Base-by-base conservation (phyloP, 2,113 vertebrate genomes). In the Tachysurus vachellii region DNA sequence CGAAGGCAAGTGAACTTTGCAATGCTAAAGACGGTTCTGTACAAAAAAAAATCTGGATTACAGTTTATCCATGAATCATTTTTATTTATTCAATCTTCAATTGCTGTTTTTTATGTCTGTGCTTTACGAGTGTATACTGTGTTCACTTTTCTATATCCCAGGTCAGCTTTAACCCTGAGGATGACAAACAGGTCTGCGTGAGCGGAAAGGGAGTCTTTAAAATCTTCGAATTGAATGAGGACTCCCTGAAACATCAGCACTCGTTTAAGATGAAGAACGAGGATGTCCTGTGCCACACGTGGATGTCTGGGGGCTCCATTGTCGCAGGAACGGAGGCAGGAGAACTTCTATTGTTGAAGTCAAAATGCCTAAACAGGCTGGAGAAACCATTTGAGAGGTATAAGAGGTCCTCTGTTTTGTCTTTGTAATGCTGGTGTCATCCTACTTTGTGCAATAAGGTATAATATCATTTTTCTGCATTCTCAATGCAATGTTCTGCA, bases 81-180 rank as follows among this genome's bases (percentile, higher is more conserved):
- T 64, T 66, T 64, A 66, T 66, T 28, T 66, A 66, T 28, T 28
- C 62, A 66, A 9, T 13, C 26, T 4, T 28, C 10, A 66, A 28
- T 26, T 62, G 59, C 7, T 62, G 59, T 7, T 62, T 50, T 50
- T 50, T 50, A 50, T 5, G 31, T 50, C 44, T 50, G 44, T 23
- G 47, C n/a, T 54, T 16, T 54, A 81, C 59, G 31, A 61, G 28
- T 57, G 28, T 77, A n/a, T 28, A 53, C 47, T 16, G 2, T 42
- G 17, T 23, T 57, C 9, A 64, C 28, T 16, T 64, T 47, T 64
- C 59, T 82, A 23, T 47, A 82, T 64, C 89, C 84, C 90, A 99
- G 98, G 95, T 99, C 87, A 99, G 96, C 93, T 97, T 99, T 91
- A 97, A 93, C 89, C 97, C 98, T 75, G 92, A 96, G 80, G 96